Conservation (phyloP, 2,888 invertebrate species). For the Andrena flavipes region DNA sequence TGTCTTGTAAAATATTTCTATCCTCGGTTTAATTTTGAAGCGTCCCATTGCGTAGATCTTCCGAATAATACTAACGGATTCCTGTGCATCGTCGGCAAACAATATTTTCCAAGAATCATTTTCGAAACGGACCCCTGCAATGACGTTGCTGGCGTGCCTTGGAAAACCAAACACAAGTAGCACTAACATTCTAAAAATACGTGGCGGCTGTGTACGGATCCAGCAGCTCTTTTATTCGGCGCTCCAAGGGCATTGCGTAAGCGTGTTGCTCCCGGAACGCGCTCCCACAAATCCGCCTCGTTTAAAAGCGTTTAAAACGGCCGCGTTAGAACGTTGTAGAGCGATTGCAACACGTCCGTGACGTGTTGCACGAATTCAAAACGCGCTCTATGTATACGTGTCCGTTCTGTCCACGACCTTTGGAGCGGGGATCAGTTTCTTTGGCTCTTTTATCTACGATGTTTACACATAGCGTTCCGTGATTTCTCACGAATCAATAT, state of each 20-base stretch:
- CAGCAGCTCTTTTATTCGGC: slow-evolving; percentile 77
- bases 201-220: slow-evolving; percentile 68
- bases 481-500: slow-evolving; percentile 34
- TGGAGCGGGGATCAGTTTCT: slow-evolving; percentile 37
- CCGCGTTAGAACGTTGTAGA: slow-evolving; percentile 19
- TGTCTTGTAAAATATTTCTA: not conserved
- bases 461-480: slow-evolving; percentile 48
- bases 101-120: slow-evolving; percentile 9
- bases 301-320: slow-evolving; percentile 50
- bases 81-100: too few species aligned
- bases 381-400: slow-evolving; percentile 34
- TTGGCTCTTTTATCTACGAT: slow-evolving; percentile 49
- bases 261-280: slow-evolving; percentile 57
- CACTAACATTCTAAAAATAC: slow-evolving; percentile 79
- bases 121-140: slow-evolving; percentile 16
- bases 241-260: slow-evolving; percentile 76
- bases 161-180: slow-evolving; percentile 52
- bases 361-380: slow-evolving; percentile 44
- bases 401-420: slow-evolving; percentile 51
- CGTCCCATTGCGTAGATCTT: too few species aligned
- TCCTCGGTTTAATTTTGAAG: not conserved
- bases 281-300: slow-evolving; percentile 53
- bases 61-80: too few species aligned
- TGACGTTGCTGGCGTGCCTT: slow-evolving; percentile 28
- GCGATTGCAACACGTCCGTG: slow-evolving; percentile 48